Percentiles rank a stretch among this genome's conserved stretches.
Conservation (phyloP, 1,140 invertebrate genomes). For the Tribolium madens region DNA sequence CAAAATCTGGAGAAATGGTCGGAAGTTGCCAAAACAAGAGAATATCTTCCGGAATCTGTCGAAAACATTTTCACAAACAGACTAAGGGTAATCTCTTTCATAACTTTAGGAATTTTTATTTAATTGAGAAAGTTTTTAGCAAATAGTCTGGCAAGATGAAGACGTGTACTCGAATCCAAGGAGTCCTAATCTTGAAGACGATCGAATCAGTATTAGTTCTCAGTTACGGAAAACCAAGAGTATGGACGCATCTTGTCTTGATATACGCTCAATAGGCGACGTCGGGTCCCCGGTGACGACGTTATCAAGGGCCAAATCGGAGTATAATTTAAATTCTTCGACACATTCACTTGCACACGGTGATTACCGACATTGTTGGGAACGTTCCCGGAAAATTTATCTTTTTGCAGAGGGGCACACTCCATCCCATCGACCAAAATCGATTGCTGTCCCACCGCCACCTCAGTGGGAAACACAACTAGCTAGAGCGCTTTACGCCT, state of each 20-base stretch:
- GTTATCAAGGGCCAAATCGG: conserved; percentile 85
- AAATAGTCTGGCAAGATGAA: conserved; percentile 84
- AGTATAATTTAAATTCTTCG: conserved; percentile 84
- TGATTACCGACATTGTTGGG: conserved; percentile 53
- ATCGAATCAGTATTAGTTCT: conserved; percentile 74
- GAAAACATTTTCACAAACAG: conserved; percentile 84
- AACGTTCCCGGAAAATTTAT: conserved; percentile 9
- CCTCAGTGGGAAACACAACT: conserved; percentile 73
- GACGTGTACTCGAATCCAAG: conserved; percentile 77
- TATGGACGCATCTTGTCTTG: conserved; percentile 88
- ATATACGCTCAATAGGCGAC: conserved; percentile 79
- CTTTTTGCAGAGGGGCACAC: conserved; percentile 67
- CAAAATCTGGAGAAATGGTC: conserved; percentile 89
- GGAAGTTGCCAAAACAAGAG: conserved; percentile 86
- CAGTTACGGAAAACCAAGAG: conserved; percentile 87
- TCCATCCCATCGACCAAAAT: conserved; percentile 76
- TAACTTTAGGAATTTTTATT: neutral
- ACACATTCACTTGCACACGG: conserved; percentile 70
- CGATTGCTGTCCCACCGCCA: conserved; percentile 76
- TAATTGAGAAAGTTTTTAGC: conserved; percentile 66
- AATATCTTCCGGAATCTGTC: conserved; percentile 84
- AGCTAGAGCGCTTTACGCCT: conserved; percentile 88
- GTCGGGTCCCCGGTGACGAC: conserved; percentile 71
- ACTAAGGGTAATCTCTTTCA: conserved; percentile 71
- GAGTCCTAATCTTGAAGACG: conserved; percentile 70